Evolutionary conservation across 2,888 invertebrate species (phyloP), one percentile per base, ranked within the genome.

Genomic region (Tachina fera): DNA sequence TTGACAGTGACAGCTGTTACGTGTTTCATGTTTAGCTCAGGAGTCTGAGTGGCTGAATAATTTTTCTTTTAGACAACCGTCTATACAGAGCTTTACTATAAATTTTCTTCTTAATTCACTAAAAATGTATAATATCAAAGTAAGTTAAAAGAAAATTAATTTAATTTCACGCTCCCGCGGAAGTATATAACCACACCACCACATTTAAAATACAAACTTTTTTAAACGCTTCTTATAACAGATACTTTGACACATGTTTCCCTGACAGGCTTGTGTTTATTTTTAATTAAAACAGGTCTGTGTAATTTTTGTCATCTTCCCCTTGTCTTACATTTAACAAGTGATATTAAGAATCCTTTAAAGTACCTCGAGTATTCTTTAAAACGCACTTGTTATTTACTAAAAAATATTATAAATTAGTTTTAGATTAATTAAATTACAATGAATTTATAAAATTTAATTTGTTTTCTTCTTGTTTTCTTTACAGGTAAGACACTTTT

Each of bases 281-380:
- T 79, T 79, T 71, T 53, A 79, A 79, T 79, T 71, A 79, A 79
- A 68, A 13, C 41, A n/a, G 19, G 14, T 49, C 41, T 43, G 58
- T 14, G 31, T 22, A 19, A 8, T 60, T 60, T 53, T 47, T 19
- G 19, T 16, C 53, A 41, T 39, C 14, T 49, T 58, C 9, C 13
- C n/a, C 31, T 39, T 60, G 31, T 14, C 9, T 4, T 14, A 43
- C 22, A 68, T 71, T 63, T 63, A 61, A 63, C 63, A 63, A 78
- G 49, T 11, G 14, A 53, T 39, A 47, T 79, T 71, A 39, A 79
- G 16, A 61, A 63, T 53, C 41, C 45, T 43, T 1, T 10, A 6
- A 22, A 53, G 10, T 39, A 31, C 58, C 16, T 51, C 41, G 53
- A 43, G 43, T 14, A 5, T 39, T 41, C 45, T 56, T 67, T 6